Evolutionary conservation across 2,797 vertebrate species (phyloP).

Genomic region (Rhabdomys pumilio): DNA sequence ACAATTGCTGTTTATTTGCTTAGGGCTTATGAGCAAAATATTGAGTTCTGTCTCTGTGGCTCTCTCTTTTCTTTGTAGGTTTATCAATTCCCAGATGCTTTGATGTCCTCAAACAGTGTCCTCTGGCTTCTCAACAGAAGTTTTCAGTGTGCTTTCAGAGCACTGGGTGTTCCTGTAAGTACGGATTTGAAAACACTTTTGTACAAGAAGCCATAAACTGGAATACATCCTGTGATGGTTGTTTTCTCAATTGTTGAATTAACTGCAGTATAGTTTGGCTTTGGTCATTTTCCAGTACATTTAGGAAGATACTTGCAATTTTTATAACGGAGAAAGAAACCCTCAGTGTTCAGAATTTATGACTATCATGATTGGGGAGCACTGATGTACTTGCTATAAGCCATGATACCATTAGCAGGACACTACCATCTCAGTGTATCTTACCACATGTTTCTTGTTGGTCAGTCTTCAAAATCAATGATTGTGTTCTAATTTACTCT

Average conservation of each 20-base stretch:
- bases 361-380: neutral
- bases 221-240: neutral
- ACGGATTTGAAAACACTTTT: neutral
- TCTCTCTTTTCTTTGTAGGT: neutral
- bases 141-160: neutral
- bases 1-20: constrained; percentile 46
- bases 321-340: neutral
- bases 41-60: neutral
- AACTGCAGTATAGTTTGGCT: neutral
- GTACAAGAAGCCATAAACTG: neutral
- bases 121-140: neutral
- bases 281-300: constrained; percentile 21
- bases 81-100: neutral
- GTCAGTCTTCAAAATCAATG: neutral
- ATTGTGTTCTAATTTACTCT: neutral
- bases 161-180: neutral
- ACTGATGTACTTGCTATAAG: neutral
- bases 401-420: neutral
- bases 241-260: neutral
- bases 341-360: neutral
- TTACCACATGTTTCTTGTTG: neutral
- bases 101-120: neutral
- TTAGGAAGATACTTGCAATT: neutral
- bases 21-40: constrained; percentile 38
- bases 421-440: neutral